These are phyloP conservation scores for Dryococelus australis DNA, from an alignment of 2,888 invertebrate genomes.

Conservation along the genomic window DNA sequence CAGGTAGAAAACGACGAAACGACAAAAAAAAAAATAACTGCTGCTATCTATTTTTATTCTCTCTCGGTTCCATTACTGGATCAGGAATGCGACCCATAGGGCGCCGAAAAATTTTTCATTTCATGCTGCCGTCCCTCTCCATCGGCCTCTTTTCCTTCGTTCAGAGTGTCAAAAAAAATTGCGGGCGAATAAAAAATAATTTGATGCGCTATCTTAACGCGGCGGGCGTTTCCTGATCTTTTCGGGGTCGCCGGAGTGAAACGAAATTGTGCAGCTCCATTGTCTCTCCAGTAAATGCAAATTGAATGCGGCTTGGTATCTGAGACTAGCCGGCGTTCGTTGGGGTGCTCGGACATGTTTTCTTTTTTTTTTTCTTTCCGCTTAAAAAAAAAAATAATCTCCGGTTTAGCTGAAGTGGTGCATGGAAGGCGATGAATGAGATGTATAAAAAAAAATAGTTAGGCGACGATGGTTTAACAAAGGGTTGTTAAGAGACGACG, in stretches of 20 bases:
- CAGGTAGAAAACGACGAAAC: neutral
- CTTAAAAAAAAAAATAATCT: neutral
- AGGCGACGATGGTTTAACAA: neutral
- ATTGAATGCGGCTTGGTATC: neutral
- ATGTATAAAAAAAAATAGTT: neutral
- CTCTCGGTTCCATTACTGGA: neutral
- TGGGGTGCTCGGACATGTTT: too few relatives aligned
- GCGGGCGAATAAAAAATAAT: neutral
- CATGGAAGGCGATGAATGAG: neutral
- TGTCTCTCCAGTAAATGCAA: neutral
- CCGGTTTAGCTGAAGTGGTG: neutral
- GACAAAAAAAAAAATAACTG: neutral
- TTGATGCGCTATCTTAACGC: slow-evolving; percentile 6
- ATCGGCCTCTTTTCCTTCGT: neutral
- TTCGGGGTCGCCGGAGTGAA: neutral
- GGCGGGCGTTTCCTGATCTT: neutral
- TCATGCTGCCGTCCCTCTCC: neutral
- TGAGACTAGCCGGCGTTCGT: neutral
- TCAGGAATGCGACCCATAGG: neutral
- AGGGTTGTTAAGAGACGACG: neutral
- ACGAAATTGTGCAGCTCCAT: neutral
- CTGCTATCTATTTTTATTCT: neutral
- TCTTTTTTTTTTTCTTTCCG: neutral
- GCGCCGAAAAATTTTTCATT: neutral
- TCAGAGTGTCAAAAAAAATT: neutral